Percentiles rank a stretch among this genome's conserved stretches.
Evolutionary conservation across 1,140 invertebrate species (phyloP).

Genomic region (Apis laboriosa): DNA sequence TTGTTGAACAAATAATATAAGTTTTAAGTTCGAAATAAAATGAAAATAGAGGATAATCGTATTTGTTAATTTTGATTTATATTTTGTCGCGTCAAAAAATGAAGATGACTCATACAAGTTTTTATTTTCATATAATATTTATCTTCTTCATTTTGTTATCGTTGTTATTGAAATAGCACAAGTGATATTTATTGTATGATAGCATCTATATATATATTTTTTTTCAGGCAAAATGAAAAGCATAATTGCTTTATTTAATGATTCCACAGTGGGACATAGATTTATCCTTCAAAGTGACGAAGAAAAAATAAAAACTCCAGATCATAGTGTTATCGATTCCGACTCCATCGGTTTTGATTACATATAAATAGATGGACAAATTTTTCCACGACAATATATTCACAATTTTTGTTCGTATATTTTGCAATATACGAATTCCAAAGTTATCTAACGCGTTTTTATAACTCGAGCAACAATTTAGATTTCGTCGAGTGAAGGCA

Average conservation of each 20-base stretch:
- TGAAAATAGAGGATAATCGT: not conserved
- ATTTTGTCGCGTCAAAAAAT: not conserved
- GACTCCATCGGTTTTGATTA: conserved; percentile 44
- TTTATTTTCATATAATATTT: not conserved
- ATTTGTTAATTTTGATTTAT: conserved; percentile 7
- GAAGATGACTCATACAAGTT: not conserved
- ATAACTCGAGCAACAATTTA: conserved; percentile 46
- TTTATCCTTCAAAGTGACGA: conserved; percentile 62
- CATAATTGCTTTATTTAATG: conserved; percentile 53
- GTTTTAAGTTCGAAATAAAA: not conserved
- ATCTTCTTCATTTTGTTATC: not conserved
- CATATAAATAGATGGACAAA: conserved; percentile 54
- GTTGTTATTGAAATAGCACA: not conserved
- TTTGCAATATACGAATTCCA: conserved; percentile 34
- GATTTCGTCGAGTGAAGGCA: conserved; percentile 41
- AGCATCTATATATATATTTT: not conserved
- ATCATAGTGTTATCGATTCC: conserved; percentile 55
- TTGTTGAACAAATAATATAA: not conserved
- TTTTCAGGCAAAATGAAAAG: conserved; percentile 60
- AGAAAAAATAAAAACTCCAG: conserved; percentile 56
- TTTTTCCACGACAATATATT: conserved; percentile 50
- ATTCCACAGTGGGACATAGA: conserved; percentile 59
- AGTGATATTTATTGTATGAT: not conserved
- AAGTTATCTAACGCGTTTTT: conserved; percentile 48
- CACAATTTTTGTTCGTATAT: conserved; percentile 44